phyloP scores from a whole-genome alignment of 2,797 vertebrate species.

The Acanthopagrus latus region DNA sequence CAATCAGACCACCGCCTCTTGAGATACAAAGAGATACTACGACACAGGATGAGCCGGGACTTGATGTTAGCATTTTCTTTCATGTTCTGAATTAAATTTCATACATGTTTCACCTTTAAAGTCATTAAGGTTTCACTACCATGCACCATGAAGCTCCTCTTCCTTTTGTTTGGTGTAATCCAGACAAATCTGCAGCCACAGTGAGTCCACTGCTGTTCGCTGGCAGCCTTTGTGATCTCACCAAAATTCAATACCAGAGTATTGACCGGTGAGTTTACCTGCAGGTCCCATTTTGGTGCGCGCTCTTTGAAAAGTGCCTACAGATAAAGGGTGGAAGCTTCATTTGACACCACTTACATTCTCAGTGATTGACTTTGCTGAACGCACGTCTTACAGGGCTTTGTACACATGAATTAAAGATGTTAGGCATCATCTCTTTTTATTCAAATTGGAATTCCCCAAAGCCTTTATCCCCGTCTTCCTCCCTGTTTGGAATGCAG shows the following conservation, averaged over 20 bases:
- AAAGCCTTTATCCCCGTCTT: constrained; percentile 57
- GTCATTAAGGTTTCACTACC: too few species aligned
- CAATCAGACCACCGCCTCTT: too few species aligned
- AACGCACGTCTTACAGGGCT: constrained; percentile 66
- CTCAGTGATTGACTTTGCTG: constrained; percentile 58
- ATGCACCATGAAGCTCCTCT: neutral
- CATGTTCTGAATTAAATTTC: too few species aligned
- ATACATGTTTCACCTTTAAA: too few species aligned
- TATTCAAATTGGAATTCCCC: constrained; percentile 80
- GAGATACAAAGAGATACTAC: too few species aligned
- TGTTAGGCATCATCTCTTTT: constrained; percentile 71
- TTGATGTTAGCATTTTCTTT: too few species aligned
- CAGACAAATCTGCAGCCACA: neutral
- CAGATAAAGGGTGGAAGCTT: constrained; percentile 17
- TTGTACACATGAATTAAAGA: constrained; percentile 79
- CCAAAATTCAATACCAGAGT: constrained; percentile 5
- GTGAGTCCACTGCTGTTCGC: neutral
- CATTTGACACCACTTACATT: constrained; percentile 61
- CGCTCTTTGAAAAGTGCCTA: constrained; percentile 12
- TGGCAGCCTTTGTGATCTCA: constrained; percentile 2
- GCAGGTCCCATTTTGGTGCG: constrained; percentile 6
- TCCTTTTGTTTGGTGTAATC: neutral
- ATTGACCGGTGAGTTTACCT: neutral
- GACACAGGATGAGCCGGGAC: too few species aligned
- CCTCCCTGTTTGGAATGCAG: constrained; percentile 70